A percentile compares a stretch with the other conserved stretches of the same genome.
These are phyloP conservation scores for Macrosoma leucophasiata DNA, from an alignment of 2,888 invertebrate species.

Conservation along the genomic window DNA sequence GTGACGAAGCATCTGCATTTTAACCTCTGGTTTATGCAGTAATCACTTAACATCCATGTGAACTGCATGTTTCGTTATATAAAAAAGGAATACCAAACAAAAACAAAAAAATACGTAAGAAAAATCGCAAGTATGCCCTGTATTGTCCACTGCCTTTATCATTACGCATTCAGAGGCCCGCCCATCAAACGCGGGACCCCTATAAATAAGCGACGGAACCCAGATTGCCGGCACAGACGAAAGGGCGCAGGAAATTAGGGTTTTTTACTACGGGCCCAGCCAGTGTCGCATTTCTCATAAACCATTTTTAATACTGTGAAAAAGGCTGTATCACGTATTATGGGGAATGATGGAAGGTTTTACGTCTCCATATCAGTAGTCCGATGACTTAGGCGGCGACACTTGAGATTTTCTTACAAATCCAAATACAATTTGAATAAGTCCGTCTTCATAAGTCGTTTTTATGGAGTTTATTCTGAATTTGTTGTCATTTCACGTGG, in stretches of 20 bases:
- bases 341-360: constrained; percentile 54
- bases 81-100: too few relatives aligned
- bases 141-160: constrained; percentile 66
- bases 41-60: too few relatives aligned
- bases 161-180: constrained; percentile 67
- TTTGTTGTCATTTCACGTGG: too few relatives aligned
- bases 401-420: constrained; percentile 8
- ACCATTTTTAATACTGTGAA: constrained; percentile 68
- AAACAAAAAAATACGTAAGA: too few relatives aligned
- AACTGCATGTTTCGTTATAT: too few relatives aligned
- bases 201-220: constrained; percentile 68
- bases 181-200: constrained; percentile 67
- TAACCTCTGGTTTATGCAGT: too few relatives aligned
- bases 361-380: constrained; percentile 16
- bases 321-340: constrained; percentile 49
- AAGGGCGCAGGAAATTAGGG: constrained; percentile 75
- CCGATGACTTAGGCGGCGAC: constrained; percentile 4
- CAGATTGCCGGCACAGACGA: constrained; percentile 74
- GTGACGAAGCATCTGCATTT: too few relatives aligned
- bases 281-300: constrained; percentile 53
- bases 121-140: constrained; percentile 35
- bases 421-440: too few relatives aligned
- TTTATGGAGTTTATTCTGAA: too few relatives aligned
- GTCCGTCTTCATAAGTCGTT: too few relatives aligned
- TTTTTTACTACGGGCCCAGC: constrained; percentile 65